A percentile compares a stretch with the other conserved stretches of the same genome.
These are phyloP conservation scores for Saccopteryx bilineata DNA, from an alignment of 2,113 vertebrate genomes.

Conservation along the genomic window DNA sequence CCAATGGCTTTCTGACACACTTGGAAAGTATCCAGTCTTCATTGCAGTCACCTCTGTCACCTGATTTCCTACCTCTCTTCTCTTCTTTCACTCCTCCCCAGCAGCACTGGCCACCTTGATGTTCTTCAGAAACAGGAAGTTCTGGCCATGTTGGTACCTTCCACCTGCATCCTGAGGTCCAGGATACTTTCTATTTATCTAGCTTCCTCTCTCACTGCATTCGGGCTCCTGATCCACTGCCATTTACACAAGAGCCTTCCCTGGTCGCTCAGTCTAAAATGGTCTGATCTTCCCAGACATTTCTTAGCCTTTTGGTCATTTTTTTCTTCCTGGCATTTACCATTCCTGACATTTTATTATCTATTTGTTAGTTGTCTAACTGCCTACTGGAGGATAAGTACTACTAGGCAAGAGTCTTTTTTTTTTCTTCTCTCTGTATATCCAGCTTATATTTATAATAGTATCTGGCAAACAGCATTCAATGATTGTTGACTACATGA, in stretches of 20 bases:
- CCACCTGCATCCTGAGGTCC: too few species aligned
- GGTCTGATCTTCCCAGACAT: not conserved
- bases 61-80: not conserved
- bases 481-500: not conserved
- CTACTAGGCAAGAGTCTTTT: not conserved
- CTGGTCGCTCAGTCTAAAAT: not conserved
- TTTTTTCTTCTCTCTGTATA: not conserved
- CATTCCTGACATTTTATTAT: not conserved
- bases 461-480: rapidly evolving
- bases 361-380: not conserved
- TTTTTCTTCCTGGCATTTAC: not conserved
- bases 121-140: not conserved
- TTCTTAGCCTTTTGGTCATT: not conserved
- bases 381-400: not conserved
- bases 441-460: not conserved
- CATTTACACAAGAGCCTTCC: not conserved
- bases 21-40: not conserved
- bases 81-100: not conserved
- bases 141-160: not conserved
- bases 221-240: not conserved
- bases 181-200: not conserved
- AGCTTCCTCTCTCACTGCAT: not conserved
- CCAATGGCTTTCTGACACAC: not conserved
- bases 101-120: not conserved
- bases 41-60: not conserved